Evolutionary conservation across 2,888 invertebrate species (phyloP).

Genomic region (Kuschelorhynchus macadamiae): DNA sequence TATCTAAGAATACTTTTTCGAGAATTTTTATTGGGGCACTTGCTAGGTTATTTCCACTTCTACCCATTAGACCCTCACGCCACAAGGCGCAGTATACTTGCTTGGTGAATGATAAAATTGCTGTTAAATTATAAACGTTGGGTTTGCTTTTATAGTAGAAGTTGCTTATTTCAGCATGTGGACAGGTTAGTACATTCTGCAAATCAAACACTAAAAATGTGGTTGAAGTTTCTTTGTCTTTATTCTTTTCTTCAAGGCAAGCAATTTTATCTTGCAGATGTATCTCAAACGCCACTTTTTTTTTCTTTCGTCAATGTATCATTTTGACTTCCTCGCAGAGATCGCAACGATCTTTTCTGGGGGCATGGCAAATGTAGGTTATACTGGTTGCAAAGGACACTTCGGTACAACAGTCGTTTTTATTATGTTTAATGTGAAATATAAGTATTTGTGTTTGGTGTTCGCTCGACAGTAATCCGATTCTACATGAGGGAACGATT

Average conservation of each 20-base stretch:
- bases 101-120: constrained; percentile 4
- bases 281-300: neutral
- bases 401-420: constrained; percentile 25
- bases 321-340: constrained; percentile 19
- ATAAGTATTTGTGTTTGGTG: constrained; percentile 26
- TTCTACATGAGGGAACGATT: constrained; percentile 35
- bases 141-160: neutral
- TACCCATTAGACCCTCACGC: neutral
- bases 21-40: neutral
- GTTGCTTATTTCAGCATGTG: neutral
- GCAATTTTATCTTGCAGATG: neutral
- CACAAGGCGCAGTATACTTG: neutral
- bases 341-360: constrained; percentile 31
- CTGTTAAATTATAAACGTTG: constrained; percentile 2
- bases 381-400: constrained; percentile 31
- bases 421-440: constrained; percentile 18
- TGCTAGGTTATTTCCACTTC: neutral
- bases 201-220: constrained; percentile 7
- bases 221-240: neutral
- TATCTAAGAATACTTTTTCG: too few relatives aligned
- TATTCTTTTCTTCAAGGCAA: neutral
- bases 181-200: constrained; percentile 2
- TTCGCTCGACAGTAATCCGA: constrained; percentile 37
- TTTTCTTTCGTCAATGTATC: neutral
- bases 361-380: constrained; percentile 35